Percentiles rank a stretch among this genome's conserved stretches.
Evolutionary conservation across 1,140 invertebrate genomes (phyloP).

Genomic region (Musca vetustissima): DNA sequence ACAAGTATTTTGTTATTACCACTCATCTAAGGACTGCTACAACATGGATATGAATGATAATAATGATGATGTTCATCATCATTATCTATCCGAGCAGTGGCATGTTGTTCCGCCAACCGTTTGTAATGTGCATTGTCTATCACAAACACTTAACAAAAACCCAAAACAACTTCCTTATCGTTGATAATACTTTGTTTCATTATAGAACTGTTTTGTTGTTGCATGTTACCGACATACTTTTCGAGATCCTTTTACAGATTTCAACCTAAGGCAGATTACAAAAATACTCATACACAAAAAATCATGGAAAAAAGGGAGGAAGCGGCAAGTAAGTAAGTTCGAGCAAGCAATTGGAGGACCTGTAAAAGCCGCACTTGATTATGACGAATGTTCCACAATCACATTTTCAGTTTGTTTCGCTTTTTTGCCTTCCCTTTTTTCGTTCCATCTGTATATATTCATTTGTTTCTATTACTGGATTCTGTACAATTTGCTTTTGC

Average conservation of each 20-base stretch:
- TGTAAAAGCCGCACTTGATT: constrained; percentile 5
- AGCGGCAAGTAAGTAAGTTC: background rate
- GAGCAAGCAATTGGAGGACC: background rate
- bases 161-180: constrained; percentile 24
- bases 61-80: too few species aligned
- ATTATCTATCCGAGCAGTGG: too few species aligned
- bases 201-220: constrained; percentile 1
- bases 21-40: constrained; percentile 1
- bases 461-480: background rate
- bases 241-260: too few species aligned
- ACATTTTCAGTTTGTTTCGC: constrained; percentile 1
- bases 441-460: constrained; percentile 12
- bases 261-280: too few species aligned
- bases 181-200: constrained; percentile 24
- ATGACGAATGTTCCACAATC: constrained; percentile 21
- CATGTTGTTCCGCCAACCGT: too few species aligned
- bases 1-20: constrained; percentile 17
- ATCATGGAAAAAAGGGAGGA: background rate
- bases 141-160: constrained; percentile 21
- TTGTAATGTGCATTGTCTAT: background rate
- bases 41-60: too few species aligned
- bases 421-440: too few species aligned
- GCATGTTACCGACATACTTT: too few species aligned
- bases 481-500: too few species aligned
- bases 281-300: too few species aligned